phyloP scores from a whole-genome alignment of 2,113 vertebrate genomes.

The Arvicanthis niloticus region DNA sequence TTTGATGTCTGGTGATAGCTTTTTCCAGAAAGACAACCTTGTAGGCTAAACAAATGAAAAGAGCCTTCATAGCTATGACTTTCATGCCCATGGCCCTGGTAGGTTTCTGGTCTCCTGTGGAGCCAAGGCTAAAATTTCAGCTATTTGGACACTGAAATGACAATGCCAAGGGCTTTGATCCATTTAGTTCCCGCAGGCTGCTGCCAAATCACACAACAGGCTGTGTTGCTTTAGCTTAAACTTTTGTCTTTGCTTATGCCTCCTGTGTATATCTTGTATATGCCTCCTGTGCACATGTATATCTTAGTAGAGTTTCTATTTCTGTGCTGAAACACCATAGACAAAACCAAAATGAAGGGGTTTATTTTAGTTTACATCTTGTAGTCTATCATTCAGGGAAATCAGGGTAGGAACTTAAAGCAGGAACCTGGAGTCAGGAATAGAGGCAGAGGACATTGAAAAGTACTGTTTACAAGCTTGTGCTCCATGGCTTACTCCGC shows the following conservation, averaged over 20 bases:
- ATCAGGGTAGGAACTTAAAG: too few species aligned
- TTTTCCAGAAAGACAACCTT: not conserved
- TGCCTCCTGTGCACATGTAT: not conserved
- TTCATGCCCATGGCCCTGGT: not conserved
- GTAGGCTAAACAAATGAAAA: not conserved
- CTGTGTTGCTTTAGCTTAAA: not conserved
- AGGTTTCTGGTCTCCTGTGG: not conserved
- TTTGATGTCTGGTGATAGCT: conserved; percentile 47
- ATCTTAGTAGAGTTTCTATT: not conserved
- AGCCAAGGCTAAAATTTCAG: not conserved
- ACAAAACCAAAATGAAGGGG: not conserved
- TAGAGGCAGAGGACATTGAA: not conserved
- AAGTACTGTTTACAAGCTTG: not conserved
- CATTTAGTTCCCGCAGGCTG: not conserved
- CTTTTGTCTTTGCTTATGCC: not conserved
- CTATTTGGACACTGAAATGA: not conserved
- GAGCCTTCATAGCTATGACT: not conserved
- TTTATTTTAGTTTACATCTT: not conserved
- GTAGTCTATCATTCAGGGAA: not conserved
- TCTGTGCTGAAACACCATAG: not conserved
- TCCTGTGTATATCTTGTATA: not conserved
- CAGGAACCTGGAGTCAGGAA: not conserved
- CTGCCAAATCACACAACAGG: not conserved
- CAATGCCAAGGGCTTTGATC: not conserved
- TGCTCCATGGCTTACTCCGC: not conserved